Conservation (phyloP, 2,113 vertebrate genomes). For the Cygnus atratus region DNA sequence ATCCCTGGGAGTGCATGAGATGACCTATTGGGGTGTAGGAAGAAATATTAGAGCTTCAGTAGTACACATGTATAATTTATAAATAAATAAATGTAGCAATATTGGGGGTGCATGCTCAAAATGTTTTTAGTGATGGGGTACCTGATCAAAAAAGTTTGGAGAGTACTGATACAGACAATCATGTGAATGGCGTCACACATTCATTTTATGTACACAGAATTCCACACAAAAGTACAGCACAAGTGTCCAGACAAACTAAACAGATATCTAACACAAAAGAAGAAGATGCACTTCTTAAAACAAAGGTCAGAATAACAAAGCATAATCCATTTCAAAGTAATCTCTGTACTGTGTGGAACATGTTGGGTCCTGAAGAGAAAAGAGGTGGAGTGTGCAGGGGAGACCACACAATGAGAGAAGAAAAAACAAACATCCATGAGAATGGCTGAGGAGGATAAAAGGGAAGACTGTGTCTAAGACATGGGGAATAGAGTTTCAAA, state of each 20-base stretch:
- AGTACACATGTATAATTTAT: background rate
- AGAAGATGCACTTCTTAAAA: constrained; percentile 36
- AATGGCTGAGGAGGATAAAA: constrained; percentile 43
- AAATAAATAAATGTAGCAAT: background rate
- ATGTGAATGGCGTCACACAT: background rate
- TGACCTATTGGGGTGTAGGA: background rate
- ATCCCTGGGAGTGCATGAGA: background rate
- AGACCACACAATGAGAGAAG: constrained; percentile 60
- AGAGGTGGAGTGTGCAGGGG: constrained; percentile 64
- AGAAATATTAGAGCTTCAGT: background rate
- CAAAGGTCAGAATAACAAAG: constrained; percentile 33
- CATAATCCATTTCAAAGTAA: constrained; percentile 39
- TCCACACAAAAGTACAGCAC: background rate
- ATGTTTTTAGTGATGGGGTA: background rate
- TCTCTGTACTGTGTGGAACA: constrained; percentile 44
- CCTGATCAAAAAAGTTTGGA: background rate
- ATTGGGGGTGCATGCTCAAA: background rate
- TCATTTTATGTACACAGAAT: background rate
- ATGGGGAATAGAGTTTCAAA: constrained; percentile 48
- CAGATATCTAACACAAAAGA: background rate
- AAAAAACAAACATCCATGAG: constrained; percentile 60
- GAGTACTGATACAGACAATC: background rate
- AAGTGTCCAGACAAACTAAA: background rate
- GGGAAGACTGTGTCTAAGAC: constrained; percentile 30
- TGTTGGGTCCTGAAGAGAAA: constrained; percentile 70